Evolutionary conservation across 2,113 vertebrate genomes (phyloP).

Genomic region (Pristiophorus japonicus): DNA sequence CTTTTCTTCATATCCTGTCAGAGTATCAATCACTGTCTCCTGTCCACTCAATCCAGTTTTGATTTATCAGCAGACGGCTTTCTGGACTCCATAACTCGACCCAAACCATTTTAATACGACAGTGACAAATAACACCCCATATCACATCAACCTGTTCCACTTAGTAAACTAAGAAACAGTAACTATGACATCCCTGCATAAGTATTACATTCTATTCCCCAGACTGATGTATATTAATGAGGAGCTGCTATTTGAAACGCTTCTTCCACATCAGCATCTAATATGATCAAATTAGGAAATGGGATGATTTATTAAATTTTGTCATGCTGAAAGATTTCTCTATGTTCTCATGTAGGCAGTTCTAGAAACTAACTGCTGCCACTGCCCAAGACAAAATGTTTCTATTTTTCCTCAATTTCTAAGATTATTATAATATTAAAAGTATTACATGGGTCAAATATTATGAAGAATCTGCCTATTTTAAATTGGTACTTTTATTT

Average conservation of each 20-base stretch:
- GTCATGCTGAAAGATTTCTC: slow-evolving; percentile 69
- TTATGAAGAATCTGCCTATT: neutral
- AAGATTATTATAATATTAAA: neutral
- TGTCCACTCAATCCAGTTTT: slow-evolving; percentile 98
- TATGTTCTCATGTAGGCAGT: slow-evolving; percentile 60
- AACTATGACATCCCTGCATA: slow-evolving; percentile 75
- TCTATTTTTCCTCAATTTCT: neutral
- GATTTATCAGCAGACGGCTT: slow-evolving; percentile 91
- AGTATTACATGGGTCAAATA: neutral
- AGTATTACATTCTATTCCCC: slow-evolving; percentile 68
- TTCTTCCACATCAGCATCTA: slow-evolving; percentile 78
- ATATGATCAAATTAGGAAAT: slow-evolving; percentile 82
- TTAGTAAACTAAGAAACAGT: slow-evolving; percentile 75
- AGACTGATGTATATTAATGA: slow-evolving; percentile 86
- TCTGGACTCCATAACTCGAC: slow-evolving; percentile 83
- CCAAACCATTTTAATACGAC: slow-evolving; percentile 92
- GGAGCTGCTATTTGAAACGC: slow-evolving; percentile 69
- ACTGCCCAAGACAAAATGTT: neutral
- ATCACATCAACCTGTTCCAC: slow-evolving; percentile 83
- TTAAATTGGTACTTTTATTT: neutral
- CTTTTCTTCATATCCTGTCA: slow-evolving; percentile 91
- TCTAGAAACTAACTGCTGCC: slow-evolving; percentile 58
- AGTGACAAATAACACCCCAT: slow-evolving; percentile 79
- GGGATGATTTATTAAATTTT: slow-evolving; percentile 77
- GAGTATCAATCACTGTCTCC: slow-evolving; percentile 95